Conservation (phyloP, 2,797 vertebrate species). For the Galagoides demidoff region DNA sequence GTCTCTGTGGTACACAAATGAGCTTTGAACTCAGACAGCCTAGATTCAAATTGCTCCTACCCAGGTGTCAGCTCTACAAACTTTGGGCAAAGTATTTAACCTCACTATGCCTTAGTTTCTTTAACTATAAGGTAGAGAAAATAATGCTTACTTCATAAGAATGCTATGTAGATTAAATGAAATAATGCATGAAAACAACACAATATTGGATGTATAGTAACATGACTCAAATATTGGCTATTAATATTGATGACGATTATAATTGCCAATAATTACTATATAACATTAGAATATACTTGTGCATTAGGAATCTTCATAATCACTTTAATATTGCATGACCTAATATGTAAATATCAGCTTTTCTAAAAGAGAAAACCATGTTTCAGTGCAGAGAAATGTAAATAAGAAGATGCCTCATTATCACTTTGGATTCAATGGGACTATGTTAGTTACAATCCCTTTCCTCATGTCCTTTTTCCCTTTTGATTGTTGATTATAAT, state of each 20-base stretch:
- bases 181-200: neutral
- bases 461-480: neutral
- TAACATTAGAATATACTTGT: constrained; percentile 53
- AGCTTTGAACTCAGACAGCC: neutral
- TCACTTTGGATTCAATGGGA: neutral
- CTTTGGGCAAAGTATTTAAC: neutral
- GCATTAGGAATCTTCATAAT: constrained; percentile 49
- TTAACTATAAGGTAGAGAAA: neutral
- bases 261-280: constrained; percentile 39
- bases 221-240: neutral
- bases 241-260: neutral
- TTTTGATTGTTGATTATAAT: constrained; percentile 42
- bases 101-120: neutral
- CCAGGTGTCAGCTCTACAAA: neutral
- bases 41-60: neutral
- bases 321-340: neutral
- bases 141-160: neutral
- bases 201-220: neutral
- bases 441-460: constrained; percentile 51
- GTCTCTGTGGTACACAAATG: neutral
- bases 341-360: neutral
- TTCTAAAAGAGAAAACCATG: constrained; percentile 39
- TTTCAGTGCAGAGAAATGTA: neutral
- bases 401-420: constrained; percentile 54
- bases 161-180: neutral